Evolutionary conservation across 2,888 invertebrate genomes (phyloP), one percentile per base, ranked within the genome.

Genomic region (Heliothis peltigera): DNA sequence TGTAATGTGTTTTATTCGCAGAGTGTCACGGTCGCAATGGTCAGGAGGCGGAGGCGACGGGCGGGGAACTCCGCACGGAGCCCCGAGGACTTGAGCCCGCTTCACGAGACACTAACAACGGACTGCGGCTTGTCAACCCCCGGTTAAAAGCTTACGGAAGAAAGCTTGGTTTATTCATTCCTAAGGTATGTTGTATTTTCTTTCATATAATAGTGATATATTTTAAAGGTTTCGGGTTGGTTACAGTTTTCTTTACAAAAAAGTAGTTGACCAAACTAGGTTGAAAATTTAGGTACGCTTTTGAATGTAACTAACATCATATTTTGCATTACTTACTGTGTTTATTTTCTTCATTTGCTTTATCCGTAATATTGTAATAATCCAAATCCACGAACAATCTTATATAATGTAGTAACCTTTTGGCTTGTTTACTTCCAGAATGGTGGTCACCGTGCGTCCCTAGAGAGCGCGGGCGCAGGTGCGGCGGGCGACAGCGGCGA

Each of bases 91-190:
- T 70, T n/a, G 83, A 79, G 54, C 67, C 77, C 25, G 67, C 79
- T 15, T 52, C 85, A 44, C 79, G 86, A 18, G 87, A 87, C 42
- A 56, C 81, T 7, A 89, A 79, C 19, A 89, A 89, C 79, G 91
- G 90, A 12, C 79, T 90, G 44, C 88, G 88, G 57, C 87, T 85
- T 0, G 89, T 89, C 83, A 95, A 94, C 80, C 89, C 92, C 1
- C 82, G 94, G 28, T 85, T 95, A 3, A 84, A 92, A 58, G 94
- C 94, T 1, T 92, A 91, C 77, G 95, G 95, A 1, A 86, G 93
- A 75, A 95, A 95, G 77, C 90, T 95, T 22, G 90, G 92, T 32
- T 87, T 95, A 76, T 91, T 94, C 84, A 95, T 95, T 87, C 95
- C 95, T 82, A 95, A 95, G 92, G 95, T 95, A 77, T 8, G 43